Evolutionary conservation across 92 coral and sea anemone genomes (phyloP), one percentile per base, ranked within the genome.

Genomic region (Metridium senile): DNA sequence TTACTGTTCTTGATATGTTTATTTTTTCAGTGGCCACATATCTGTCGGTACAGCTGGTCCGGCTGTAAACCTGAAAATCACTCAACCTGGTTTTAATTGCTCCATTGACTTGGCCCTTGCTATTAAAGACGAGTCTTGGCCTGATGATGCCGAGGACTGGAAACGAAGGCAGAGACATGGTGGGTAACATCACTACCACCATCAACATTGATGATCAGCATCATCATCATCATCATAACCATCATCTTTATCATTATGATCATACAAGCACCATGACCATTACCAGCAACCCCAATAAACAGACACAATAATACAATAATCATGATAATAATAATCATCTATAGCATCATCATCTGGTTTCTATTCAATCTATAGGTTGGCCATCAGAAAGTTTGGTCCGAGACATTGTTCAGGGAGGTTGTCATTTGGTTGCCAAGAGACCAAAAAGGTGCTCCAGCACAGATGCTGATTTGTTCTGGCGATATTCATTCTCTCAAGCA

Each of bases 351-450:
- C n/a, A n/a, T 54, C 26, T 54, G 3, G 34, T 16, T n/a, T 70
- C 62, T n/a, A n/a, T n/a, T n/a, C n/a, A n/a, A n/a, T n/a, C n/a
- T 23, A 0, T 18, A 88, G 93, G 86, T 16, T 91, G 97, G 97
- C 97, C 97, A n/a, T 68, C 43, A 11, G 28, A 2, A 19, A 21
- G 68, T 1, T 72, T 91, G 65, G 76, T 88, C 20, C 22, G 33
- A 0, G 74, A 74, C 8, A 81, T 92, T 16, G 58, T 63, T 9
- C 61, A 18, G 2, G 85, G 62, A 33, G 97, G 92, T 18, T 92
- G 97, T 63, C 92, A 86, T 56, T 58, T 92, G 22, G 92, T 92
- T 62, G 92, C 92, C 43, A 92, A 92, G 82, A 76, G 68, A 45
- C 89, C 97, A 26, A 84, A 72, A 61, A 61, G 69, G 10, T 31